Base-by-base conservation (phyloP, 2,797 vertebrate genomes). In the Hipposideros larvatus region DNA sequence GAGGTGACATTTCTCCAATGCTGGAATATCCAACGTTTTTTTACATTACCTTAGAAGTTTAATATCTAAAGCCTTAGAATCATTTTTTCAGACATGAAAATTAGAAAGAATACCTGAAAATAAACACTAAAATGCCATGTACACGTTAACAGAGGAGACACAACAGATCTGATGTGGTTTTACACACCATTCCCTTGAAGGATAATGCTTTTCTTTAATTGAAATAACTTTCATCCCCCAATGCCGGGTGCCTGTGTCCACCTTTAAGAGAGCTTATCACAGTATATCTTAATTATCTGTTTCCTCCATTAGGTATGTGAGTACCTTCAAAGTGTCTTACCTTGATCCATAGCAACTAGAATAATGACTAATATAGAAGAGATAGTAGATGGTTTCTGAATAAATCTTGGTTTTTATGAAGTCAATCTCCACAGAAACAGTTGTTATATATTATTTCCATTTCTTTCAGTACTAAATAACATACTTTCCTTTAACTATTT, bases 391-490 rank as follows among this genome's bases (percentile, higher is more conserved):
- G 15, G 24, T 65, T 80, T 96, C 48, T 75, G 16, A 95, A 55
- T 65, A 78, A 91, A 88, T 96, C 65, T 55, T 75, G 88, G 51
- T 68, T 92, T 95, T 88, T 88, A 80, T 51, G 78, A 91, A 91
- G 68, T 21, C 51, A 79, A 16, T 68, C 24, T 68, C 22, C 57
- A 78, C 19, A 68, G 34, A 19, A 92, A 51, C 8, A 89, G 6
- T 73, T 41, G 15, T 41, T 48, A 55, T 41, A 26, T 57, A 37
- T 65, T 86, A 57, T 74, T 85, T 87, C 48, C 21, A 61, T 84
- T 88, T 51, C 41, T 63, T 88, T 94, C 55, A 75, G 77, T 18
- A 48, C 57, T 82, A 59, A 31, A 82, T 63, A 26, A n/a, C 21
- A 90, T 43, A 6, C 34, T 66, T 93, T 70, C 53, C 71, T 95